Evolutionary conservation across 2,888 invertebrate species (phyloP).

Genomic region (Pogonocherus hispidulus): DNA sequence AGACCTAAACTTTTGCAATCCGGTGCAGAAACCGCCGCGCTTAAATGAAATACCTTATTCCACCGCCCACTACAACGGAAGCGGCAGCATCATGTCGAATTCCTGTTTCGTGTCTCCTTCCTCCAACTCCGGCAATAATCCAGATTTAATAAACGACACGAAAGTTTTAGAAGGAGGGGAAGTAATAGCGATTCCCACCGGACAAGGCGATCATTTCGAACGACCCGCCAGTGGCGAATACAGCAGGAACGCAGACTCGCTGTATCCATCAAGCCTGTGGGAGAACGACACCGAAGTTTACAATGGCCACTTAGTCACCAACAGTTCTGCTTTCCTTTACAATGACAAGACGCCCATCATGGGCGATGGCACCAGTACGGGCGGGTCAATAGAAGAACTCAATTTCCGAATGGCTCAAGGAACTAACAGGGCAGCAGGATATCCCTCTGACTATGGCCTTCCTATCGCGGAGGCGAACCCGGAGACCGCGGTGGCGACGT

Average conservation of each 20-base stretch:
- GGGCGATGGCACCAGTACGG: conserved; percentile 73
- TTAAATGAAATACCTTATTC: conserved; percentile 79
- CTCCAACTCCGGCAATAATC: conserved; percentile 83
- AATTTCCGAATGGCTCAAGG: conserved; percentile 71
- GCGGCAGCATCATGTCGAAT: conserved; percentile 75
- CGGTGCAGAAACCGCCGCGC: conserved; percentile 81
- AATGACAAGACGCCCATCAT: conserved; percentile 85
- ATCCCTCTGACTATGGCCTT: conserved; percentile 85
- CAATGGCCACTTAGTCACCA: conserved; percentile 73
- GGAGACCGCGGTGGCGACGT: conserved; percentile 66
- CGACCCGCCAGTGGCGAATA: conserved; percentile 84
- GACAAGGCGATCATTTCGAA: conserved; percentile 61
- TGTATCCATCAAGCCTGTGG: conserved; percentile 87
- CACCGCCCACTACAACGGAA: conserved; percentile 79
- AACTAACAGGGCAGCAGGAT: conserved; percentile 69
- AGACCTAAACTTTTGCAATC: conserved; percentile 73
- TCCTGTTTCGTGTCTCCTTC: conserved; percentile 82
- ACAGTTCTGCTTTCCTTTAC: conserved; percentile 74
- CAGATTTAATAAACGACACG: conserved; percentile 89
- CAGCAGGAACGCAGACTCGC: conserved; percentile 80
- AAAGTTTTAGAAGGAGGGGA: conserved; percentile 75
- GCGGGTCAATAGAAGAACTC: conserved; percentile 76
- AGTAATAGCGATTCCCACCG: conserved; percentile 61
- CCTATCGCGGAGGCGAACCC: conserved; percentile 73
- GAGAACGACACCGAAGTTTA: conserved; percentile 70